Evolutionary conservation across 2,797 vertebrate genomes (phyloP).

Genomic region (Cyprinella venusta): DNA sequence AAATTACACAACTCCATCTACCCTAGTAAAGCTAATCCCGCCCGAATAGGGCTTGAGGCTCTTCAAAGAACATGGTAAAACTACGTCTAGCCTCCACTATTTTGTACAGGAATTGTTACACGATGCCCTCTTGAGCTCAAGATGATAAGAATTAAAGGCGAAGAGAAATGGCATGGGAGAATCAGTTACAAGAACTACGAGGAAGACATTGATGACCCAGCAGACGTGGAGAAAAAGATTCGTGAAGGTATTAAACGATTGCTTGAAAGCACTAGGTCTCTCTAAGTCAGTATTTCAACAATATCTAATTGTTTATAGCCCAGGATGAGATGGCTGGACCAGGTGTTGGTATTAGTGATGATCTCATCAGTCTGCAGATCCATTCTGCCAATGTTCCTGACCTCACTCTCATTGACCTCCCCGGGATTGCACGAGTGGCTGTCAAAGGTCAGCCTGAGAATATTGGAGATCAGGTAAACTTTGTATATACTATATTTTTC

Average conservation of each 20-base stretch:
- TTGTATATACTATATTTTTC: background rate
- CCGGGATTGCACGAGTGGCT: conserved; percentile 86
- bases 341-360: conserved; percentile 76
- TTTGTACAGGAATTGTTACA: conserved; percentile 76
- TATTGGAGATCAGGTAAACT: conserved; percentile 82
- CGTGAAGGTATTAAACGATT: conserved; percentile 62
- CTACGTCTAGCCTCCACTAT: fast-evolving
- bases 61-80: background rate
- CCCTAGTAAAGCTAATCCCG: too few relatives aligned
- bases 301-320: conserved; percentile 71
- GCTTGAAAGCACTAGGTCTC: background rate
- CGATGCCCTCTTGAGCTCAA: conserved; percentile 80
- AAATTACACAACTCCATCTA: too few relatives aligned
- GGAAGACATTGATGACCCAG: conserved; percentile 57
- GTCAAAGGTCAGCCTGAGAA: conserved; percentile 83
- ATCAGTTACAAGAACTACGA: conserved; percentile 67
- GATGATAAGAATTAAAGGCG: conserved; percentile 71
- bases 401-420: conserved; percentile 90
- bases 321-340: conserved; percentile 75
- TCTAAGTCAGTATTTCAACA: too few relatives aligned
- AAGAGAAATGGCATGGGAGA: conserved; percentile 70
- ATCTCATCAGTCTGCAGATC: conserved; percentile 86
- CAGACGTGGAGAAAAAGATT: conserved; percentile 62
- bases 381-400: conserved; percentile 83
- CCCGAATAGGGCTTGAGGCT: too few relatives aligned